Conservation (phyloP, 2,888 invertebrate genomes). For the Molanna angustata region DNA sequence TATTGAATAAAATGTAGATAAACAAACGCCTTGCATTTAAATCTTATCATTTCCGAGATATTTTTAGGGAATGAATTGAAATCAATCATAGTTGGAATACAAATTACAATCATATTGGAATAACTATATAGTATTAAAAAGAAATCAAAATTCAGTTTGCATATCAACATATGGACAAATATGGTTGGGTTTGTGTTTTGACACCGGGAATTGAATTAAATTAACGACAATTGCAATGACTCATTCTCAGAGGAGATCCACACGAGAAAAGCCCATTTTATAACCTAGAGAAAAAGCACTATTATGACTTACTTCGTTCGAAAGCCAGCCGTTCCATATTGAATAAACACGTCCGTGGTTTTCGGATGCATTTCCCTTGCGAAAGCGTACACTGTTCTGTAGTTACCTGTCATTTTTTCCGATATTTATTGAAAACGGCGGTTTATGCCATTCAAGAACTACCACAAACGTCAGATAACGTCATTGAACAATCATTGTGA, state of each 20-base stretch:
- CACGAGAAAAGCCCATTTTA: constrained; percentile 22
- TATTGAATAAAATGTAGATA: no score
- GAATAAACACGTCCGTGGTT: constrained; percentile 61
- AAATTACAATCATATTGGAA: no score
- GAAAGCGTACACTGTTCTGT: constrained; percentile 71
- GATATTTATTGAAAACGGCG: constrained; percentile 27
- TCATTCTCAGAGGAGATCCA: constrained; percentile 19
- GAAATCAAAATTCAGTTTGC: constrained; percentile 14
- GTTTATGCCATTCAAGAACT: constrained; percentile 21
- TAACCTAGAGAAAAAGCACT: constrained; percentile 19
- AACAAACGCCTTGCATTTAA: no score
- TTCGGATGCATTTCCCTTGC: constrained; percentile 76
- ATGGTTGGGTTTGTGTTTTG: constrained; percentile 19
- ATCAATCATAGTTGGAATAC: no score
- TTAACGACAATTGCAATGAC: constrained; percentile 19
- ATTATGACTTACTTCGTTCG: constrained; percentile 66
- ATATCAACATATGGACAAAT: constrained; percentile 15
- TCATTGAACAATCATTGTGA: constrained; percentile 27
- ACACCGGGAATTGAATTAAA: constrained; percentile 23
- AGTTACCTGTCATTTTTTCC: constrained; percentile 45
- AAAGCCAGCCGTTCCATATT: constrained; percentile 86
- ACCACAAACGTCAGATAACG: constrained; percentile 29
- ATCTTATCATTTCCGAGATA: no score
- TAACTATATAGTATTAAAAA: no score
- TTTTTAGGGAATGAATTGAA: no score